Base-by-base conservation (phyloP, 1,140 invertebrate species). In the Lanistes nyassanus region DNA sequence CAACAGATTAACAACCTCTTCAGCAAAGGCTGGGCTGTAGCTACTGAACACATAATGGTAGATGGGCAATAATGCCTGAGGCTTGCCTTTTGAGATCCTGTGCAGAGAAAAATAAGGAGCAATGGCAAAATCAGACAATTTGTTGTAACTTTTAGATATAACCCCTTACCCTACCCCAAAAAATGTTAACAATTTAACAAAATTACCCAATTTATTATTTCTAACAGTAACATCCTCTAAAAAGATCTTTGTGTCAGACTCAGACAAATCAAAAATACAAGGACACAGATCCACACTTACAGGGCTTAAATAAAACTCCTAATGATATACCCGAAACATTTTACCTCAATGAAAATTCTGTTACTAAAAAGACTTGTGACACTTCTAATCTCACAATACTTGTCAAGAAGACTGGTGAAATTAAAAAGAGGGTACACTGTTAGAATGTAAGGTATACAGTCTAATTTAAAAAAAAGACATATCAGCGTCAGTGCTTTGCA, bases 1-100 rank as follows among this genome's bases (percentile, higher is more conserved):
- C 42, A 74, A 77, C 19, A 72, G 3, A 31, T 78, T 53, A 5
- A 75, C 19, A 31, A 84, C 76, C 31, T 77, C 68, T 37, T 80
- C 47, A n/a, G 81, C 75, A 19, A 85, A 36, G 3, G 75, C 42
- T 11, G 71, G 71, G 76, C 78, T 79, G 69, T 79, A 84, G 31
- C 51, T 72, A 29, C 75, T 76, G 76, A 85, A 85, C 21, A 71
- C 71, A 73, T 83, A 80, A 67, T 84, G 80, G 68, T 85, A 85
- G 7, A 85, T 69, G 2, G 82, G 80, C 16, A 85, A 73, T 56
- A 79, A 83, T 13, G 76, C 77, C n/a, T 62, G 65, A 2, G 82
- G 68, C 5, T 55, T n/a, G 13, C 84, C 84, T 51, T 81, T 76
- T 42, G 75, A 34, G 7, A 85, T 23, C 19, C 84, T 85, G 68